phyloP scores from a whole-genome alignment of 35 echinoderm and acorn worm species.

The Stichopus chloronotus region DNA sequence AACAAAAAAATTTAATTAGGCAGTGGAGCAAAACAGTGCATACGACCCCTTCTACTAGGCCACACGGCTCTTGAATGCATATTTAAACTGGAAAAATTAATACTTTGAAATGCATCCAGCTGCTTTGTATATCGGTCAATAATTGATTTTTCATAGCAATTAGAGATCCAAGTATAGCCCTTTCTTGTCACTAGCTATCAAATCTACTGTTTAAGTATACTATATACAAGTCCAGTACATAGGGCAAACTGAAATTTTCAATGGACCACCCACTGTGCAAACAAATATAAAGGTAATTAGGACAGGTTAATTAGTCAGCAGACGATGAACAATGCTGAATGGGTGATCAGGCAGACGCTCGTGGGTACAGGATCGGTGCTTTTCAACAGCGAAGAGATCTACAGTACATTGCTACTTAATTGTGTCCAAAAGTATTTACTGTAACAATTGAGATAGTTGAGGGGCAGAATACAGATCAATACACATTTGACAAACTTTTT shows the following conservation, averaged over 20 bases:
- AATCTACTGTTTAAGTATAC: neutral
- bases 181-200: neutral
- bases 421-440: neutral
- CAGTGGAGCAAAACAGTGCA: no score
- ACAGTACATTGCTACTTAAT: neutral
- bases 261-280: constrained; percentile 25
- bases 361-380: neutral
- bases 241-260: neutral
- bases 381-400: neutral
- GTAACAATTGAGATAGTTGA: neutral
- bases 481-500: neutral
- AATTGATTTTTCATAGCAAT: neutral
- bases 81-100: neutral
- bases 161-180: neutral
- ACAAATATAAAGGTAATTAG: constrained; percentile 40
- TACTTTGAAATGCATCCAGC: no score
- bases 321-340: neutral
- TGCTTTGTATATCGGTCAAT: neutral
- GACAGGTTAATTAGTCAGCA: neutral
- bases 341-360: neutral
- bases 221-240: neutral
- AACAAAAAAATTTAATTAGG: no score
- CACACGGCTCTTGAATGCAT: neutral
- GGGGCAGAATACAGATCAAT: neutral
- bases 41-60: no score